phyloP scores from a whole-genome alignment of 2,113 vertebrate genomes.

The Gulo gulo region DNA sequence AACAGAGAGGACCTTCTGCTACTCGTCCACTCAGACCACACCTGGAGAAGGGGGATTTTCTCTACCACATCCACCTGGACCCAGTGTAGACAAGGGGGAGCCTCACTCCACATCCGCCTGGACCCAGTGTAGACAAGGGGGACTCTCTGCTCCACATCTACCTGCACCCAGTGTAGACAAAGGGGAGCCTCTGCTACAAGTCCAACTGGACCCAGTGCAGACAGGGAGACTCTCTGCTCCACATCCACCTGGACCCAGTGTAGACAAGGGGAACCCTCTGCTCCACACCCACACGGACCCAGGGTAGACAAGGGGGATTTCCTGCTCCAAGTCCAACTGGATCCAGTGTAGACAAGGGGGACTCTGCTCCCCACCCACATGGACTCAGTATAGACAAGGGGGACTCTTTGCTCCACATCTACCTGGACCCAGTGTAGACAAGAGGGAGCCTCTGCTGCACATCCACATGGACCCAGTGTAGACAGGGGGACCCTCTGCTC shows the following conservation, averaged over 20 bases:
- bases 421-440: not conserved
- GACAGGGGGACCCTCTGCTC: not conserved
- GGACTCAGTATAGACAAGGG: not conserved
- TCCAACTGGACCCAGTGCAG: not conserved
- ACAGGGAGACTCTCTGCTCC: not conserved
- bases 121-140: not conserved
- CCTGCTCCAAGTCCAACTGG: too few relatives aligned
- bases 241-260: not conserved
- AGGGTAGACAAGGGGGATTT: too few relatives aligned
- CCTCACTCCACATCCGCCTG: accelerated
- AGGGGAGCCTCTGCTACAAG: accelerated
- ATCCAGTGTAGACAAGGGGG: not conserved
- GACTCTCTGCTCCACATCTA: not conserved
- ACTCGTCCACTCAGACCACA: not conserved
- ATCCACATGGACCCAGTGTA: not conserved
- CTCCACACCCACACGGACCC: too few relatives aligned
- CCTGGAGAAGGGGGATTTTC: not conserved
- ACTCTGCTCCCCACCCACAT: accelerated
- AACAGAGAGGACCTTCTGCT: not conserved
- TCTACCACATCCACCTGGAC: not conserved
- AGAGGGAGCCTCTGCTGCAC: accelerated
- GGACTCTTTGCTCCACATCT: not conserved
- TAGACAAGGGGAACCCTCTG: too few relatives aligned
- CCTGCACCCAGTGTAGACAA: not conserved
- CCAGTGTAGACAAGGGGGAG: not conserved